Base-by-base conservation (phyloP, 2,113 vertebrate genomes). In the Scomber colias region DNA sequence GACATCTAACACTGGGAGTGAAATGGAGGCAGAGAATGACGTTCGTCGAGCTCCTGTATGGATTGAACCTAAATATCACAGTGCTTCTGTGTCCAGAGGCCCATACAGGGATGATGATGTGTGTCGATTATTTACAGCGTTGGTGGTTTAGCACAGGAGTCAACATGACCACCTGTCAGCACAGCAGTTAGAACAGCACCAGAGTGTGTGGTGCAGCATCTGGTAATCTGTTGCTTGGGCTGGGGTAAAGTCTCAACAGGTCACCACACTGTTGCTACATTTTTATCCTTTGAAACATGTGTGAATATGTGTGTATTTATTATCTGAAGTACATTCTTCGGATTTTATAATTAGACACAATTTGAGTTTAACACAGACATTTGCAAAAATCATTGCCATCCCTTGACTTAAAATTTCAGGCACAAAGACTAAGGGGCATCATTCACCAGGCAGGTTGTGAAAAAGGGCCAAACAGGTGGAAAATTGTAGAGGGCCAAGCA, bases 91-190 rank as follows among this genome's bases (percentile, higher is more conserved):
- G 79, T 82, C 83, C 83, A 74, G 17, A 81, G 72, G 71, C 67
- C 77, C 46, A 55, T 51, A 24, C 27, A 64, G 62, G 60, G 75
- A 81, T 40, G 35, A 8, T 53, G 5, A 72, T 59, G 77, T 48
- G 54, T 71, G 74, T 64, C 15, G 31, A 64, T 55, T 90, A 89
- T 91, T 89, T 91, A 92, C 90, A 92, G 51, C 12, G 16, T 69
- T 44, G 56, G 66, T 68, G 59, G 50, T 14, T 87, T 77, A 86
- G 79, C 78, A 78, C 82, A 65, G 69, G 78, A 84, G 80, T 64
- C 77, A 30, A 67, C 71, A 4, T 21, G 55, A 71, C 78, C 79
- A 54, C 77, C 80, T 83, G 81, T 80, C 77, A 74, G 64, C 68
- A 61, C 77, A 57, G 85, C 62, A 48, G 76, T 75, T 63, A 61